Evolutionary conservation across 2,113 vertebrate genomes (phyloP), one percentile per base, ranked within the genome.

Genomic region (Ptyas mucosa): DNA sequence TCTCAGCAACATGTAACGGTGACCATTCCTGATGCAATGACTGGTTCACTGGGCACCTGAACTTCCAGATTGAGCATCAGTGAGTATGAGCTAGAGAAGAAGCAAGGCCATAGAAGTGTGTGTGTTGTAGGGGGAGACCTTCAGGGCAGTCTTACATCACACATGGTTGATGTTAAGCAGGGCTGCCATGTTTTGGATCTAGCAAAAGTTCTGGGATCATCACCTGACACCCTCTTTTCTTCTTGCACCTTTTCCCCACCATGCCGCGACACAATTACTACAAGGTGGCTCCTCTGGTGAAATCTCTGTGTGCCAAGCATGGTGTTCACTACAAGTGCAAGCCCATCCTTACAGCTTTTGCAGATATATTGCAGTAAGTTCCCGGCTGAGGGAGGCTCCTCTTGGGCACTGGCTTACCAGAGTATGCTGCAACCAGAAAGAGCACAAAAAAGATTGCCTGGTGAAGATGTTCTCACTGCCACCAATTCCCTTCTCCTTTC

Each of bases 21-120:
- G 46, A 49, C 46, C 46, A 49, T 49, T 49, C 98, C 3, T 92
- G 97, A 7, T 98, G 98, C 97, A 98, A 98, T 0, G 98, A 98
- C 94, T 98, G 98, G 46, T 49, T 49, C 46, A 8, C 46, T 0
- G 98, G 98, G 29, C 98, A 98, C 52, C 97, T 98, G 94, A 98
- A 98, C 96, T 98, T 98, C 97, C 98, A 98, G 95, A 98, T 98
- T 0, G 98, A 98, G 94, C 98, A 98, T 96, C 98, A 98, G 98
- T 98, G 92, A 98, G 98, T 97, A 51, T 69, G n/a, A 92, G 21
- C 64, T 1, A 3, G 57, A 26, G 57, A 24, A 26, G 2, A 61
- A 23, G 8, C 57, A 23, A 26, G 57, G 8, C 23, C 24, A 3
- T 26, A 61, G 57, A 61, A 58, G 3, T 58, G 57, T 21, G 55